A percentile compares a stretch with the other conserved stretches of the same genome.
These are phyloP conservation scores for Matsumurasca onukii DNA, from an alignment of 1,140 invertebrate species.

Conservation along the genomic window DNA sequence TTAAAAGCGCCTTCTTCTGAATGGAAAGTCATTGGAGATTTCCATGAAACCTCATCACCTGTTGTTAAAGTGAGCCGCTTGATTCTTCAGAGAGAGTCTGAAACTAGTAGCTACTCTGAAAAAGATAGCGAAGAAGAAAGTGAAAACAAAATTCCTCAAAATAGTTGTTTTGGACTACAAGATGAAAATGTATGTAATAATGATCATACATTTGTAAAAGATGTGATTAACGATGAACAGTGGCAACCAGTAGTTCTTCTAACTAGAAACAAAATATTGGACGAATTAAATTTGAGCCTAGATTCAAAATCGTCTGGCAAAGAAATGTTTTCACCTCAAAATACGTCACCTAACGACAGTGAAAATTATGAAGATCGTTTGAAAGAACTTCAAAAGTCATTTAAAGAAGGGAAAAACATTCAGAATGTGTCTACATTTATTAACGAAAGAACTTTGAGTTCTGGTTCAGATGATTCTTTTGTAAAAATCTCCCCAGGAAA, in stretches of 20 bases:
- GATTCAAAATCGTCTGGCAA: background rate
- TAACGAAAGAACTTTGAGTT: too few relatives aligned
- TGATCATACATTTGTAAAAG: background rate
- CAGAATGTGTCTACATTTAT: too few relatives aligned
- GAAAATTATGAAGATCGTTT: constrained; percentile 8
- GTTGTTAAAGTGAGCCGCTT: constrained; percentile 20
- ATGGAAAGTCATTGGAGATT: constrained; percentile 23
- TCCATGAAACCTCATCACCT: constrained; percentile 11
- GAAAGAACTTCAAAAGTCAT: too few relatives aligned
- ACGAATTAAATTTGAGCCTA: background rate
- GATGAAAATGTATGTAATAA: background rate
- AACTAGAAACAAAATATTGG: constrained; percentile 7
- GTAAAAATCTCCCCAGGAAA: too few relatives aligned
- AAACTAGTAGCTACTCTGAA: constrained; percentile 17
- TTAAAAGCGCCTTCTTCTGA: constrained; percentile 7
- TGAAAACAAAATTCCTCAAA: constrained; percentile 5
- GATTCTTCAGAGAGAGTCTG: constrained; percentile 19
- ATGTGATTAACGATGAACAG: constrained; percentile 3
- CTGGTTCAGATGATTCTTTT: too few relatives aligned
- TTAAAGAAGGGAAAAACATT: too few relatives aligned
- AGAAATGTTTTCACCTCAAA: background rate
- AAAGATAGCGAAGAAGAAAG: constrained; percentile 29
- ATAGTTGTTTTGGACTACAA: background rate
- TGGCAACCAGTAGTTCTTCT: constrained; percentile 19
- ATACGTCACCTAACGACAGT: constrained; percentile 1